phyloP scores from a whole-genome alignment of 2,797 vertebrate genomes.

The Danio albolineatus region DNA sequence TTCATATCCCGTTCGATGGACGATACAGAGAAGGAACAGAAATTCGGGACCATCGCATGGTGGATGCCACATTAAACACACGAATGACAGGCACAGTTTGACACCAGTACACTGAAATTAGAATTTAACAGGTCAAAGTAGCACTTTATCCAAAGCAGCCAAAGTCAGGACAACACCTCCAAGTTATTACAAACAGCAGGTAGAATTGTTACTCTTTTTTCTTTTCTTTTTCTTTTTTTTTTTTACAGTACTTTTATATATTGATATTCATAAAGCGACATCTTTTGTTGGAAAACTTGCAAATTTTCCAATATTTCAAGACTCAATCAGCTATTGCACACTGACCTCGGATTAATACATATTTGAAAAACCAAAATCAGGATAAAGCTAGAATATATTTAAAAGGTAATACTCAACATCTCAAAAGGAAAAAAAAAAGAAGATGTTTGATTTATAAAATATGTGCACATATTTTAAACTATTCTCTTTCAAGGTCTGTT shows the following conservation, averaged over 20 bases:
- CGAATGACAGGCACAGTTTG: constrained; percentile 45
- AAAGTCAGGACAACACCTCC: constrained; percentile 13
- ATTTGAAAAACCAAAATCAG: background rate
- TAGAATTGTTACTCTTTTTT: background rate
- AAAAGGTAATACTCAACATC: background rate
- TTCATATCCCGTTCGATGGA: background rate
- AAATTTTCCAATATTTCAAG: background rate
- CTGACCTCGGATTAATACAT: background rate
- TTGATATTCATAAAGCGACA: constrained; percentile 23
- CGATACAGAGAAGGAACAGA: background rate
- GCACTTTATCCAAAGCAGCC: constrained; percentile 41
- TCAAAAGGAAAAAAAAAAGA: background rate
- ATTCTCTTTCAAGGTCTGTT: constrained; percentile 16
- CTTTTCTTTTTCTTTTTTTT: constrained; percentile 15
- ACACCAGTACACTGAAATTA: constrained; percentile 41
- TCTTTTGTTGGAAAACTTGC: constrained; percentile 13
- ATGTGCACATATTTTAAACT: constrained; percentile 18
- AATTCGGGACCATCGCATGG: constrained; percentile 29
- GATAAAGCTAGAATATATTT: constrained; percentile 6
- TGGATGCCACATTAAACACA: constrained; percentile 35
- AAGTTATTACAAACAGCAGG: constrained; percentile 9
- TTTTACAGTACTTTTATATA: constrained; percentile 18
- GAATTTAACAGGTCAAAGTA: constrained; percentile 32
- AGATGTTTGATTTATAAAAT: constrained; percentile 34
- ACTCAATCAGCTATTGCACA: constrained; percentile 25